A percentile compares a stretch with the other conserved stretches of the same genome.
Evolutionary conservation across 1,140 invertebrate species (phyloP).

Genomic region (Trinorchestia longiramus): DNA sequence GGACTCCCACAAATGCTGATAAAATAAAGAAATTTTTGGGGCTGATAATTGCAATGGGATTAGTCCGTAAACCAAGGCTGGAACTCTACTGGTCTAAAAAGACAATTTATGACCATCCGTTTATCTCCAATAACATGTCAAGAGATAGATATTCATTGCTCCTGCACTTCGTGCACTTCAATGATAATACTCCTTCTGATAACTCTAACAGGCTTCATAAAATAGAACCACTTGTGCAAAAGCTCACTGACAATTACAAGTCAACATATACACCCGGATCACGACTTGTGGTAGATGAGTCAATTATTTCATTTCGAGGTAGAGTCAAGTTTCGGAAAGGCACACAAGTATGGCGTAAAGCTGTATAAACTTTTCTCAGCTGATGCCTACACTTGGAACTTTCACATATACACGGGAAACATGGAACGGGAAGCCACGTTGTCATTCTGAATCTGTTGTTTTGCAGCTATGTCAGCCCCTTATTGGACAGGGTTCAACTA

Average conservation of each 20-base stretch:
- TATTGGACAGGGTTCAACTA: no score
- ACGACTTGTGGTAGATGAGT: no score
- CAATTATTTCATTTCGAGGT: no score
- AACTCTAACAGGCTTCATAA: not conserved
- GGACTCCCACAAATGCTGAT: slow-evolving; percentile 19
- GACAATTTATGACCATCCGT: not conserved
- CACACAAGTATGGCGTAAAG: no score
- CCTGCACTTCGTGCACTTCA: no score
- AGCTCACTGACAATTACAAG: not conserved
- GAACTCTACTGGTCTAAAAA: not conserved
- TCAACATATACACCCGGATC: not conserved
- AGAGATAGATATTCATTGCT: not conserved
- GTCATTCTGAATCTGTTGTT: no score
- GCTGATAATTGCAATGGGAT: not conserved
- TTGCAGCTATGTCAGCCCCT: no score
- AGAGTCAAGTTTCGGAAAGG: no score
- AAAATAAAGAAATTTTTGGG: not conserved
- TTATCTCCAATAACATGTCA: not conserved
- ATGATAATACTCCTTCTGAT: not conserved
- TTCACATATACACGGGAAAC: no score
- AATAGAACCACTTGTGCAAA: not conserved
- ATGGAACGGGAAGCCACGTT: no score
- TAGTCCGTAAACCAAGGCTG: not conserved
- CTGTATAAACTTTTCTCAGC: no score
- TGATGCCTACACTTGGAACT: no score